Conservation (phyloP, 2,797 vertebrate species). For the Phalloptychus januarius region DNA sequence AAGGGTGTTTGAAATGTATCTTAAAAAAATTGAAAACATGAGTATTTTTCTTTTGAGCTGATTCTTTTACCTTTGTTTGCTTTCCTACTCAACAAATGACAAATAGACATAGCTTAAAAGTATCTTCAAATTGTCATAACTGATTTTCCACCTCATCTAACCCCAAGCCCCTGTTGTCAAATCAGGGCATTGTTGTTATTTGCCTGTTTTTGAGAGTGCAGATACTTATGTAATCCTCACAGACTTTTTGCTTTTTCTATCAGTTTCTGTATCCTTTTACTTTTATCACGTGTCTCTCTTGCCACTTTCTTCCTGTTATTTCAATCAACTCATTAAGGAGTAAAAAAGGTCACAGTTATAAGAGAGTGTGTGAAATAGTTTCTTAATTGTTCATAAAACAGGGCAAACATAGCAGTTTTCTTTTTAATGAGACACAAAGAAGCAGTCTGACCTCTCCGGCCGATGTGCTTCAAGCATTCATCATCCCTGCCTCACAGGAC, state of each 20-base stretch:
- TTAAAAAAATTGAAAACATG: constrained; percentile 35
- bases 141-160: constrained; percentile 49
- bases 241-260: constrained; percentile 35
- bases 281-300: constrained; percentile 15
- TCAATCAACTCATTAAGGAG: constrained; percentile 1
- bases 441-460: constrained; percentile 55
- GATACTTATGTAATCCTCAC: constrained; percentile 33
- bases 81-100: constrained; percentile 49
- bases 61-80: constrained; percentile 37
- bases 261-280: constrained; percentile 30
- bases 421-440: constrained; percentile 64
- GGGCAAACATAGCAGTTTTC: constrained; percentile 52
- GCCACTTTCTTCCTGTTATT: constrained; percentile 32
- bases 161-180: constrained; percentile 38
- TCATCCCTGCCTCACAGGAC: constrained; percentile 52
- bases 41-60: constrained; percentile 13
- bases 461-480: constrained; percentile 52
- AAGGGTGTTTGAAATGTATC: constrained; percentile 60
- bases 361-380: constrained; percentile 54
- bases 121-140: constrained; percentile 47
- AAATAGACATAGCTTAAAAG: constrained; percentile 53
- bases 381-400: constrained; percentile 56
- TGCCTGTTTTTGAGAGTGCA: constrained; percentile 25
- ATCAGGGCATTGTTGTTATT: constrained; percentile 17
- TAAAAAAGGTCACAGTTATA: constrained; percentile 35